phyloP scores from a whole-genome alignment of 2,888 invertebrate species.

The Drosophila hamatofila region DNA sequence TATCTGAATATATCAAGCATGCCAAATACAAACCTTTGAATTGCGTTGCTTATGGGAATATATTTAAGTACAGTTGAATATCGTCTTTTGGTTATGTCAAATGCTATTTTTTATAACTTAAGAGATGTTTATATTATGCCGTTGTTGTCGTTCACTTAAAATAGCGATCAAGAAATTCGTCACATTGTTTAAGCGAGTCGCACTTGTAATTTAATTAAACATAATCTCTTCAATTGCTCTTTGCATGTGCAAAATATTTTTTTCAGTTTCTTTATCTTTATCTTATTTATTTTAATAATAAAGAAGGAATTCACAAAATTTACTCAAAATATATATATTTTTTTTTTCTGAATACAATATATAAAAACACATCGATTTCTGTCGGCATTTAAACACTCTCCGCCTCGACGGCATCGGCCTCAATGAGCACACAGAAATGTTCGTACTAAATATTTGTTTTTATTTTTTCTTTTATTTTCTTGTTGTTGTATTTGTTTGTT shows the following conservation, averaged over 20 bases:
- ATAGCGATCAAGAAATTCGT: slow-evolving; percentile 18
- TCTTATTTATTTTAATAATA: slow-evolving; percentile 10
- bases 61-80: slow-evolving; percentile 7
- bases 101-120: slow-evolving; percentile 1
- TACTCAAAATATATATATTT: slow-evolving; percentile 5
- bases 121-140: slow-evolving; percentile 8
- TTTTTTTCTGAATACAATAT: slow-evolving; percentile 5
- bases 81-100: slow-evolving; percentile 1
- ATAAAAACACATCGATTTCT: slow-evolving; percentile 24
- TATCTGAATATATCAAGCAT: not conserved
- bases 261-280: not conserved
- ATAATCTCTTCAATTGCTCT: not conserved
- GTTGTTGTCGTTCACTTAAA: slow-evolving; percentile 4
- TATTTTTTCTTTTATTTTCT: slow-evolving; percentile 12
- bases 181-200: slow-evolving; percentile 21
- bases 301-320: slow-evolving; percentile 12
- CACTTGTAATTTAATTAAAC: slow-evolving; percentile 26
- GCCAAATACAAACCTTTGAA: slow-evolving; percentile 13
- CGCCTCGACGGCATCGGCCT: slow-evolving; percentile 30
- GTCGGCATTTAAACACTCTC: slow-evolving; percentile 28
- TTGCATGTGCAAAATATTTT: not conserved
- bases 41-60: slow-evolving; percentile 6
- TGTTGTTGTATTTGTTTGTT: slow-evolving; percentile 18
- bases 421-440: slow-evolving; percentile 15
- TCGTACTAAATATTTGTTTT: slow-evolving; percentile 7